These are phyloP conservation scores for Drosophila tani DNA, from an alignment of 1,140 invertebrate genomes.

Conservation along the genomic window DNA sequence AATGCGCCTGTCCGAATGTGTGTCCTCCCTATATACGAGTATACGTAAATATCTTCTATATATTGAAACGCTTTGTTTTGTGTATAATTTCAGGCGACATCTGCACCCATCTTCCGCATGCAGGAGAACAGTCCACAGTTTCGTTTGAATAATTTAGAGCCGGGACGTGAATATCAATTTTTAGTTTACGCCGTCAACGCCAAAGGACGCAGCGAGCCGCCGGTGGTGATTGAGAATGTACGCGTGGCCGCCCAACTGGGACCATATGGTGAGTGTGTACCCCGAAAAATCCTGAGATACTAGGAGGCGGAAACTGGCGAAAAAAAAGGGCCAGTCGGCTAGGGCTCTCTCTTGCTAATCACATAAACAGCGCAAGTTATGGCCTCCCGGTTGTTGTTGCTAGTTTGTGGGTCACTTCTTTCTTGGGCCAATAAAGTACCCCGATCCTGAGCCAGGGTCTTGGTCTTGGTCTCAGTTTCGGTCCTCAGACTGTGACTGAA, in stretches of 20 bases:
- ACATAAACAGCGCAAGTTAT: constrained; percentile 73
- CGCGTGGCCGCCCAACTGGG: constrained; percentile 85
- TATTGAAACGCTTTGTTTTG: constrained; percentile 27
- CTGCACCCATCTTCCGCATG: constrained; percentile 87
- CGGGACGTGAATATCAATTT: constrained; percentile 89
- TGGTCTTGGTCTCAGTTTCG: not conserved
- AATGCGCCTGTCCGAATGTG: constrained; percentile 27
- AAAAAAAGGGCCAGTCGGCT: constrained; percentile 22
- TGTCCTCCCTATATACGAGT: not conserved
- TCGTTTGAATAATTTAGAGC: constrained; percentile 88
- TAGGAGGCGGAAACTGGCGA: constrained; percentile 25
- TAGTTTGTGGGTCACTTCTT: constrained; percentile 62
- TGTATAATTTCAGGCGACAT: constrained; percentile 81
- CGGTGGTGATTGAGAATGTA: constrained; percentile 87
- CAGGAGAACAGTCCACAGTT: constrained; percentile 88
- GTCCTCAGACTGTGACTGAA: not conserved
- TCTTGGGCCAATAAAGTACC: constrained; percentile 58
- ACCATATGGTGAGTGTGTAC: constrained; percentile 83
- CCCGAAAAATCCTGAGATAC: constrained; percentile 7
- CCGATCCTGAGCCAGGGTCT: constrained; percentile 16
- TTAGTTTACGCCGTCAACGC: constrained; percentile 90
- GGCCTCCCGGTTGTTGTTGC: constrained; percentile 27
- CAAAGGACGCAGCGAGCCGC: constrained; percentile 89
- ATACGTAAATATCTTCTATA: constrained; percentile 26
- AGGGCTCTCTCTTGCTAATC: constrained; percentile 52